Evolutionary conservation across 1,140 invertebrate species (phyloP), one percentile per base, ranked within the genome.

Genomic region (Papilio machaon): DNA sequence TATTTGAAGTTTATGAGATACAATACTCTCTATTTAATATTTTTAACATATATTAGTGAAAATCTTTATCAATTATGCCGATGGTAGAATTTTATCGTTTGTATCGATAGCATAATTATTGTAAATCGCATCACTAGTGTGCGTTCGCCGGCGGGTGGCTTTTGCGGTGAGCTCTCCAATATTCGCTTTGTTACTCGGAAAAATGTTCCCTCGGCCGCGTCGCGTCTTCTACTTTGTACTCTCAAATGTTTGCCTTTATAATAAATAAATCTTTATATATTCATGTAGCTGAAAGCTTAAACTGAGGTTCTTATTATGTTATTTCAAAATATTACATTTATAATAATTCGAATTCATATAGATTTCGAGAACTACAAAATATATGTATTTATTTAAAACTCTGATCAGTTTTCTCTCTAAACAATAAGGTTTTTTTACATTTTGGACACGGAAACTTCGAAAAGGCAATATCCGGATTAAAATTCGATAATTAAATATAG

Each of bases 141-240:
- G 64, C 83, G 80, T 79, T 83, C 85, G 86, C 85, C 85, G 87
- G 80, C 89, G 88, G 89, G 88, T 90, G 86, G 89, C 93, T 92
- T 93, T 91, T 93, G 92, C 92, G 91, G 89, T 70, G 87, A 85
- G 82, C 89, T 91, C 93, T 94, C 91, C 91, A 93, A 94, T 94
- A 94, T 92, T 93, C 93, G 91, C 93, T 94, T 94, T 94, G 92
- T 94, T 93, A 93, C 91, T 89, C 88, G 88, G 91, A 90, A 94
- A 92, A 92, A 91, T 87, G 87, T 90, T 88, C 88, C 85, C 77
- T 81, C 79, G 84, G 87, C 88, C 88, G 86, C 87, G 85, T 87
- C 86, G 84, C 79, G 79, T 82, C 85, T 86, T 88, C 84, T 87
- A 88, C 87, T 88, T 84, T 88, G 85, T 86, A 79, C 82, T 89